Evolutionary conservation across 2,888 invertebrate genomes (phyloP), one percentile per base, ranked within the genome.

Genomic region (Slavum lentiscoides): DNA sequence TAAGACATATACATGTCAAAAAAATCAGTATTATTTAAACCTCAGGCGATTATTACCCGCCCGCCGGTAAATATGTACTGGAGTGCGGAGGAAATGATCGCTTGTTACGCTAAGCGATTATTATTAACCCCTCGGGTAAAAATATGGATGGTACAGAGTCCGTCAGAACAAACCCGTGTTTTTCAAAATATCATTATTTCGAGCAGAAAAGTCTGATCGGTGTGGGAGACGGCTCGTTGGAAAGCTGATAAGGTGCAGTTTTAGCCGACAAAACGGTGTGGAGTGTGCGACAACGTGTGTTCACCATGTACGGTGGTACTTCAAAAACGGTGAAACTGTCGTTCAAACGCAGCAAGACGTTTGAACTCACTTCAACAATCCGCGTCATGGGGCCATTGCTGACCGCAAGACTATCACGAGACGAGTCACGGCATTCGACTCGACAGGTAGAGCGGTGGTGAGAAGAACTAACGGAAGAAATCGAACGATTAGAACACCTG

Each of bases 361-460:
- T 62, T 30, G 30, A 62, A 62, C 61, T 30, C 11, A 61, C 13
- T 61, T 61, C 19, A 19, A 19, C 58, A 21, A 7, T 59, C 9
- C n/a, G 21, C n/a, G n/a, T 59, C n/a, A n/a, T 59, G 6, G 59
- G 21, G 21, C 59, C 21, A 19, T 62, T 19, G 21, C 59, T 21
- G 30, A 62, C 23, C 30, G 30, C 17, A 62, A 62, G 11, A 62
- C 62, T 30, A 62, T 30, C 30, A 30, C 15, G 30, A 62, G 62
- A 62, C 30, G 62, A 15, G 62, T 13, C 30, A 62, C 17, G 30
- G 62, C 62, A 9, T 30, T 62, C 30, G 30, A 62, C 13, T 30
- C 64, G 37, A 64, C 49, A 68, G 49, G 49, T 68, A 68, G 9
- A 11, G 49, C 21, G 49, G 68, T 21, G 68, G 53, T 68, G 67